These are phyloP conservation scores for Crocuta crocuta DNA, from an alignment of 2,113 vertebrate species.

Conservation along the genomic window DNA sequence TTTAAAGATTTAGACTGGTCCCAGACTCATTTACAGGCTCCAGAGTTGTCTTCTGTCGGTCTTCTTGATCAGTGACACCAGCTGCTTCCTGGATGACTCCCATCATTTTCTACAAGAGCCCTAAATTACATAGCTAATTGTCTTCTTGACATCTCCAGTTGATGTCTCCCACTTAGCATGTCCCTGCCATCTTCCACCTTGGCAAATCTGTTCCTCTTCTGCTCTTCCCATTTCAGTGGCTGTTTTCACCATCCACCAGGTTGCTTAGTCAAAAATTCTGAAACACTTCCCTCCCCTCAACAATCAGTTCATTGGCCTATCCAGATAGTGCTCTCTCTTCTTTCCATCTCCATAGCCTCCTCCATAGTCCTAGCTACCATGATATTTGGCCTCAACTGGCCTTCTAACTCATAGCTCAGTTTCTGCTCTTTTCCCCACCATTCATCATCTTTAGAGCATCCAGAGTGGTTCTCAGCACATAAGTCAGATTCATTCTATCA, in stretches of 20 bases:
- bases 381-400: not conserved
- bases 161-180: not conserved
- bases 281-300: not conserved
- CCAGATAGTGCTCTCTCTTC: not conserved
- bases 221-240: not conserved
- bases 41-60: not conserved
- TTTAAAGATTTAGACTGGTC: not conserved
- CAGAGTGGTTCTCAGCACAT: not conserved
- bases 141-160: not conserved
- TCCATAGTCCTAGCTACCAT: not conserved
- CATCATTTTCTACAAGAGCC: not conserved
- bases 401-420: not conserved
- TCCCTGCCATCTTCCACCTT: no score
- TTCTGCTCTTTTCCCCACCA: not conserved
- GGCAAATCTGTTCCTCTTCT: not conserved
- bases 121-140: not conserved
- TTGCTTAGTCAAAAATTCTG: not conserved
- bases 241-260: not conserved
- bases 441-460: not conserved
- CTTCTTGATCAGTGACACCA: not conserved
- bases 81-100: not conserved
- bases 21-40: not conserved
- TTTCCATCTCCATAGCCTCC: not conserved
- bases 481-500: not conserved
- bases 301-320: not conserved